phyloP scores from a whole-genome alignment of 2,888 invertebrate species.

The Limulus polyphemus region DNA sequence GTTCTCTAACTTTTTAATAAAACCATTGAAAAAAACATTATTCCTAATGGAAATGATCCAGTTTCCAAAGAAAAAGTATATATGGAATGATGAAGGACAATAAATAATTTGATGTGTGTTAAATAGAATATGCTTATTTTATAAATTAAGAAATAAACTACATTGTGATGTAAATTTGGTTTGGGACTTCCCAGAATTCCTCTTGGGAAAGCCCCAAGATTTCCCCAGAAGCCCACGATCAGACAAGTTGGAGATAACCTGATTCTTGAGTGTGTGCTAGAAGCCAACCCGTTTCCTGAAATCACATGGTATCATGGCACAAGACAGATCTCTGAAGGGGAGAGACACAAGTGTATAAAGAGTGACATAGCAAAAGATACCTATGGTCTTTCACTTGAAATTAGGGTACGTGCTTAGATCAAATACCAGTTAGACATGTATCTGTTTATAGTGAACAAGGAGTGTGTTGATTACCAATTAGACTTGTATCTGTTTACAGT shows the following conservation, averaged over 20 bases:
- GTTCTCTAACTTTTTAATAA: too few species aligned
- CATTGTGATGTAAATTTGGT: too few species aligned
- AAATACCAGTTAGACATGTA: too few species aligned
- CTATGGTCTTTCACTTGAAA: conserved; percentile 19
- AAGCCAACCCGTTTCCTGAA: conserved; percentile 88
- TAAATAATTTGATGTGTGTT: neutral
- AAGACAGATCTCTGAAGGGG: conserved; percentile 66
- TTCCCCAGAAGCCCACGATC: conserved; percentile 93
- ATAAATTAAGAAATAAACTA: too few species aligned
- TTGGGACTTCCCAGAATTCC: conserved; percentile 10
- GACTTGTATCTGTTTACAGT: too few species aligned
- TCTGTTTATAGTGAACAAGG: too few species aligned
- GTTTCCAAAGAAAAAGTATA: too few species aligned
- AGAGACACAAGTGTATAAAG: conserved; percentile 77
- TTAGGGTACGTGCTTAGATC: conserved; percentile 10
- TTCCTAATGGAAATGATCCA: too few species aligned
- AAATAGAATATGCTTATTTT: too few species aligned
- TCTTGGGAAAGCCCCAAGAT: conserved; percentile 77
- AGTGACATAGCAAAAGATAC: conserved; percentile 79
- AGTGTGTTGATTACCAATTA: too few species aligned
- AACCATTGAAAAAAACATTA: too few species aligned
- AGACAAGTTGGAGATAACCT: conserved; percentile 77
- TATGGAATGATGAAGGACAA: too few species aligned
- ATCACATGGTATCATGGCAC: conserved; percentile 91
- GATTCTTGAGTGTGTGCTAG: conserved; percentile 88